Percentiles rank a stretch among this genome's conserved stretches.
Evolutionary conservation across 2,113 vertebrate genomes (phyloP).

Genomic region (Coturnix japonica): DNA sequence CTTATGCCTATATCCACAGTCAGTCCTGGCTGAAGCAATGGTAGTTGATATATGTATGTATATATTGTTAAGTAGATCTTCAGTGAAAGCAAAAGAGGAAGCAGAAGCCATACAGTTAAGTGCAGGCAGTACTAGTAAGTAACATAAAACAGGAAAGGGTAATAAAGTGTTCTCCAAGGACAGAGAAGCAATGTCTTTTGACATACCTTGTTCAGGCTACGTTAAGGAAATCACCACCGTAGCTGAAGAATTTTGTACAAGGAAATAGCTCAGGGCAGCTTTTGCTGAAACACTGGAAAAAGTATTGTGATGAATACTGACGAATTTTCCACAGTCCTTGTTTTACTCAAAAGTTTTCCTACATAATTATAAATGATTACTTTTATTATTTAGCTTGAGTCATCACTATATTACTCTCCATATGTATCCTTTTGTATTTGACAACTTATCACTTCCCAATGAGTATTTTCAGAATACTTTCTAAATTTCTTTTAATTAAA

Average conservation of each 20-base stretch:
- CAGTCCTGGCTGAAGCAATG: neutral
- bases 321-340: neutral
- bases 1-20: neutral
- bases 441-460: neutral
- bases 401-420: neutral
- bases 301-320: neutral
- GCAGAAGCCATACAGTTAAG: neutral
- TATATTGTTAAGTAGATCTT: neutral
- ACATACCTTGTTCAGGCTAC: neutral
- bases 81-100: neutral
- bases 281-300: neutral
- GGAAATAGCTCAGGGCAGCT: neutral
- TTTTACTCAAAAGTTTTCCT: neutral
- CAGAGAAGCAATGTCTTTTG: neutral
- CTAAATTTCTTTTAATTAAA: neutral
- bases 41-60: neutral
- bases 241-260: neutral
- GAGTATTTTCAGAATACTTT: neutral
- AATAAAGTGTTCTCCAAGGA: neutral
- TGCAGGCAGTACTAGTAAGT: neutral
- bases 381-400: neutral
- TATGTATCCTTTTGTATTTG: fast-evolving
- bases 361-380: neutral
- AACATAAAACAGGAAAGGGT: neutral
- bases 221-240: neutral